phyloP scores from a whole-genome alignment of 2,888 invertebrate genomes.

The Mimachlamys varia region DNA sequence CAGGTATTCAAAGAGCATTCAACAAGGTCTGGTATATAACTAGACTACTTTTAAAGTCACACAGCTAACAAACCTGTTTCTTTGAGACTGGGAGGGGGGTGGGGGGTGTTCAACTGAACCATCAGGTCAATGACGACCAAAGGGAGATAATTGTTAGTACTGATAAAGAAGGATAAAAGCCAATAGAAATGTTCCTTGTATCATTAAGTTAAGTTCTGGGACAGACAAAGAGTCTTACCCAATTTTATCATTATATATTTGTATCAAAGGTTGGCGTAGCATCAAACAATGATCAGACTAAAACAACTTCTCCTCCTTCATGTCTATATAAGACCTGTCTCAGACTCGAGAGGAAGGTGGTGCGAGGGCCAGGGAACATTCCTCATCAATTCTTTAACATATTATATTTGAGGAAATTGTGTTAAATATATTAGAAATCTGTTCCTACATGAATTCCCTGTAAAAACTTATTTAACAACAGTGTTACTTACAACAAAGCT shows the following conservation, averaged over 20 bases:
- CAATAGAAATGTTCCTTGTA: background rate
- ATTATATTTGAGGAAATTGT: too few species aligned
- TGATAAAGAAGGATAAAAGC: background rate
- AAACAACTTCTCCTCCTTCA: background rate
- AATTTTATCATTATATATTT: background rate
- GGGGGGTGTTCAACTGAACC: background rate
- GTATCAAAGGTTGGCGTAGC: background rate
- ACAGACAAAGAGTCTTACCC: background rate
- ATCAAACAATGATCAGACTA: background rate
- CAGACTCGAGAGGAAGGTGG: too few species aligned
- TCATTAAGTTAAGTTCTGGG: background rate
- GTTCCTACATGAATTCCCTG: too few species aligned
- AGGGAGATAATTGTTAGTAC: background rate
- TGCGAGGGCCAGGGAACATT: too few species aligned
- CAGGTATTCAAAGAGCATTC: background rate
- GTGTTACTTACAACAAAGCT: too few species aligned
- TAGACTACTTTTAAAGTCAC: background rate
- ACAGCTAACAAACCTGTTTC: background rate
- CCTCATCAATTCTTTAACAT: too few species aligned
- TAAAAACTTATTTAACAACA: too few species aligned
- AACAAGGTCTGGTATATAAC: background rate
- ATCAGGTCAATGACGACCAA: constrained; percentile 1
- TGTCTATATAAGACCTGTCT: background rate
- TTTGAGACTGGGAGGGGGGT: background rate
- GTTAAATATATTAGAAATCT: too few species aligned